Evolutionary conservation across 2,797 vertebrate species (phyloP).

Genomic region (Enteromius thamalakanensis): DNA sequence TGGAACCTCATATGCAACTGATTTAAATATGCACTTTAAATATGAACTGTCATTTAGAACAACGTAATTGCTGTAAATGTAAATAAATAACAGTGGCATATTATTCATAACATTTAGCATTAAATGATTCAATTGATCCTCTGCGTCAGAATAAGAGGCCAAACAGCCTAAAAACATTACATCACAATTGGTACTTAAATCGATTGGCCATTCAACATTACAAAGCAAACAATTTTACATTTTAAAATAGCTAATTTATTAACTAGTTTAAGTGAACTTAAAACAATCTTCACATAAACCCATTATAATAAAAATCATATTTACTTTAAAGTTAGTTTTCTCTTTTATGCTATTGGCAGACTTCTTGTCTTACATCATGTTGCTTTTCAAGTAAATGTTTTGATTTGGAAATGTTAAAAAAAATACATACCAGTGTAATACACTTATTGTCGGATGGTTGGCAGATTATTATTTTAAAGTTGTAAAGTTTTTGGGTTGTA

Average conservation of each 20-base stretch:
- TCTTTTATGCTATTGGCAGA: neutral
- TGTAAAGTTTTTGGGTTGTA: neutral
- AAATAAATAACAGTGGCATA: neutral
- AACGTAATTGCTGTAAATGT: neutral
- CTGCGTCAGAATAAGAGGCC: neutral
- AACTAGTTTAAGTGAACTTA: no score
- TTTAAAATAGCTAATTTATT: no score
- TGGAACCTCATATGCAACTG: neutral
- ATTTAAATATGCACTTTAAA: neutral
- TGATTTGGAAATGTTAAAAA: neutral
- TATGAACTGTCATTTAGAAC: neutral
- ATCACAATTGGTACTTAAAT: neutral
- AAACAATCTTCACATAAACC: no score
- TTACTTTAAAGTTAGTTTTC: no score
- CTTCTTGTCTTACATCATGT: neutral
- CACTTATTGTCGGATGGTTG: neutral
- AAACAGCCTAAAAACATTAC: neutral
- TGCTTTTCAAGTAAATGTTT: neutral
- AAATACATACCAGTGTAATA: neutral
- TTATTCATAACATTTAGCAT: neutral
- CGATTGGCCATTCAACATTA: no score
- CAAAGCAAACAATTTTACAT: no score
- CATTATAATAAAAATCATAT: no score
- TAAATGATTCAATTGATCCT: neutral
- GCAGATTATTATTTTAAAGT: neutral